Evolutionary conservation across 2,113 vertebrate species (phyloP).

Genomic region (Cariama cristata): DNA sequence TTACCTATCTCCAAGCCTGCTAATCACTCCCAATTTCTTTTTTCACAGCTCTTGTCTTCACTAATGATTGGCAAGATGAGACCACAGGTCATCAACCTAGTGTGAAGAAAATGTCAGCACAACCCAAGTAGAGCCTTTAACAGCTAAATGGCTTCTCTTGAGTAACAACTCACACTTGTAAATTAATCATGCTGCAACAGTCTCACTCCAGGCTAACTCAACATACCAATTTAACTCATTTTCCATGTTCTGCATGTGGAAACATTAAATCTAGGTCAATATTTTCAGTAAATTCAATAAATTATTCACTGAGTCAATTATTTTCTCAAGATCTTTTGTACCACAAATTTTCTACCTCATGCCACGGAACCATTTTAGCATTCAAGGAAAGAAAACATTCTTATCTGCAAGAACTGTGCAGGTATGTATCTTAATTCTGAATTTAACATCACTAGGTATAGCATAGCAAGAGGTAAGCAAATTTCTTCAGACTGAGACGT

Average conservation of each 20-base stretch:
- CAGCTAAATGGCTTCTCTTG: constrained; percentile 40
- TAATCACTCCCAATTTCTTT: neutral
- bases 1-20: neutral
- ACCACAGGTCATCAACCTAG: neutral
- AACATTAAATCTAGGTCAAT: constrained; percentile 47
- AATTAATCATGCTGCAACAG: constrained; percentile 57
- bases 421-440: constrained; percentile 4
- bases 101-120: constrained; percentile 10
- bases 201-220: constrained; percentile 27
- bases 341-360: neutral
- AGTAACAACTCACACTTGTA: constrained; percentile 32
- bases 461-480: neutral
- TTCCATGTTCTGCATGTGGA: constrained; percentile 30
- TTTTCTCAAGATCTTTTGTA: constrained; percentile 13
- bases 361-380: neutral
- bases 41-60: neutral
- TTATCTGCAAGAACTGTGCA: neutral
- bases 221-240: constrained; percentile 38
- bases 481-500: neutral
- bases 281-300: constrained; percentile 67
- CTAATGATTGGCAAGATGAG: neutral
- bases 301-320: constrained; percentile 67
- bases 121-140: neutral
- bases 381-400: neutral
- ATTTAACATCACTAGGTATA: neutral